phyloP scores from a whole-genome alignment of 2,888 invertebrate genomes.

The Andrena minutula region DNA sequence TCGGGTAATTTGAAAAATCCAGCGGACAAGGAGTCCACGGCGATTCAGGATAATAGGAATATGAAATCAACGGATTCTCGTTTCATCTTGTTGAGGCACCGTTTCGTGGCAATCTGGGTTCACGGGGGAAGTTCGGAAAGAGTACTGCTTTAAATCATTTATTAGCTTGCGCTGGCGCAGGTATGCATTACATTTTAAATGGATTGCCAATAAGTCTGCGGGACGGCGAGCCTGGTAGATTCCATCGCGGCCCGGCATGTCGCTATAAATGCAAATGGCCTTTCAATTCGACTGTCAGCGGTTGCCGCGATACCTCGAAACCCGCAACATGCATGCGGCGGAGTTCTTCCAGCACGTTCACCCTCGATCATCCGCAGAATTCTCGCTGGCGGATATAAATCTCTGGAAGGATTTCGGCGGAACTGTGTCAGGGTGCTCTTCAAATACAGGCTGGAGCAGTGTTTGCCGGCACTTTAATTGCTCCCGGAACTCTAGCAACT shows the following conservation, averaged over 20 bases:
- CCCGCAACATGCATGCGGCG: too few species aligned
- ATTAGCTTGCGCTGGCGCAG: neutral
- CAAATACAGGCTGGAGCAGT: neutral
- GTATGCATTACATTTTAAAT: neutral
- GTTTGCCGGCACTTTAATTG: neutral
- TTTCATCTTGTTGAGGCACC: too few species aligned
- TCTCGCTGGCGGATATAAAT: conserved; percentile 25
- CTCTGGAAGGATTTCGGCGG: conserved; percentile 2
- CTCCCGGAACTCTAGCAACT: neutral
- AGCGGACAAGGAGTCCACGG: neutral
- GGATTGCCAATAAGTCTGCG: neutral
- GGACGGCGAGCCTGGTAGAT: neutral
- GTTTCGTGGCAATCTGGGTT: too few species aligned
- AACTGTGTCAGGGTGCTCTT: neutral
- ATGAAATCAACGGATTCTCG: neutral
- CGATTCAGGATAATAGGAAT: neutral
- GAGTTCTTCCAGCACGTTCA: conserved; percentile 12
- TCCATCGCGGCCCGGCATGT: conserved; percentile 4
- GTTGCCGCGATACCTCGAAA: conserved; percentile 12
- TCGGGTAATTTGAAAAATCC: neutral
- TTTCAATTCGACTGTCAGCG: conserved; percentile 24
- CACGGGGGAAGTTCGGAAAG: too few species aligned
- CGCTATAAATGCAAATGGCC: conserved; percentile 33
- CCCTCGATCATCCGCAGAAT: conserved; percentile 30
- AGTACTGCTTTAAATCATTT: neutral